These are phyloP conservation scores for Limenitis arthemis DNA, from an alignment of 2,888 invertebrate genomes.

Conservation along the genomic window DNA sequence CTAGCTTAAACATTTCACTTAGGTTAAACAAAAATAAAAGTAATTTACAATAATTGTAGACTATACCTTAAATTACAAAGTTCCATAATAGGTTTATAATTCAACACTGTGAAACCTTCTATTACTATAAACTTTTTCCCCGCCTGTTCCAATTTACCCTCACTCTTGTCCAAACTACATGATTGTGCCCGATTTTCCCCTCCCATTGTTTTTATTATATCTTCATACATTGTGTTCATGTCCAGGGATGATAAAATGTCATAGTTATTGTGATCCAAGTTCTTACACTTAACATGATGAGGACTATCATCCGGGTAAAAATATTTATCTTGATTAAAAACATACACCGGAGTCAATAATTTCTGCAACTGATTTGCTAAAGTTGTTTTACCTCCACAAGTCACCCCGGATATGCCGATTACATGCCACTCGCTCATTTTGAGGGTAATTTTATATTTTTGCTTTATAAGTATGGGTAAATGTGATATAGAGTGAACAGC, in stretches of 20 bases:
- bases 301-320: slow-evolving; percentile 78
- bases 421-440: slow-evolving; percentile 44
- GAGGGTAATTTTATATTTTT: not conserved
- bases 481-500: slow-evolving; percentile 74
- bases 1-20: not conserved
- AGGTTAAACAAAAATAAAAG: not conserved
- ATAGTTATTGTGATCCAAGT: slow-evolving; percentile 82
- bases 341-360: slow-evolving; percentile 52
- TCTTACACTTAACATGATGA: slow-evolving; percentile 73
- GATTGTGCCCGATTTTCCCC: slow-evolving; percentile 31
- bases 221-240: slow-evolving; percentile 78
- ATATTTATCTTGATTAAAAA: slow-evolving; percentile 84
- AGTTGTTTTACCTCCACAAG: slow-evolving; percentile 89
- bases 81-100: slow-evolving; percentile 76
- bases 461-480: slow-evolving; percentile 35
- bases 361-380: slow-evolving; percentile 71
- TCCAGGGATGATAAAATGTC: slow-evolving; percentile 81
- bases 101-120: slow-evolving; percentile 85
- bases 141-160: slow-evolving; percentile 20
- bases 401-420: slow-evolving; percentile 83
- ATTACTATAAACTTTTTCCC: slow-evolving; percentile 73
- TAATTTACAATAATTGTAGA: not conserved
- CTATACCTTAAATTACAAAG: slow-evolving; percentile 76
- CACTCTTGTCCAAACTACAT: slow-evolving; percentile 3
- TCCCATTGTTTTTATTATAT: slow-evolving; percentile 61